Base-by-base conservation (phyloP, 2,888 invertebrate species). In the Xylophagus ater region DNA sequence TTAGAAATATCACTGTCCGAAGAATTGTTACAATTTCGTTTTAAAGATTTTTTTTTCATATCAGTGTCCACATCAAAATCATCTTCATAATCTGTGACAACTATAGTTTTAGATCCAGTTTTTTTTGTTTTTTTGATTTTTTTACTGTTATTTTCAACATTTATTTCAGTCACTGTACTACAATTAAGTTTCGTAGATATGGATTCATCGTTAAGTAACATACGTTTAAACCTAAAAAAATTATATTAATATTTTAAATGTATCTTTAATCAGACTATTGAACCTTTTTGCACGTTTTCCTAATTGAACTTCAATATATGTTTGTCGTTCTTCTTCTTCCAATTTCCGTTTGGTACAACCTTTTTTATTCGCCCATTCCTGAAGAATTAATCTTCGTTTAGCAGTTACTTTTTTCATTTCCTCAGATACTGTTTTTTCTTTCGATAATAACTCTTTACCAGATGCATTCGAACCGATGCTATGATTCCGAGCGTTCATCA, bases 401-500 rank as follows among this genome's bases (percentile, higher is more conserved):
- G 58, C 63, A 41, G 65, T 68, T 2, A 53, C 44, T 37, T 51
- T 59, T 47, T 58, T 65, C 7, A n/a, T 12, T 9, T 21, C 4
- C 15, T 45, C 59, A 63, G 47, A 61, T 58, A 37, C n/a, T n/a
- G 8, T 62, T 45, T 59, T 53, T 17, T 48, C 43, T 61, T 58
- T 13, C 10, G 13, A 39, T 48, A 13, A 60, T 32, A n/a, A n/a
- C n/a, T 69, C 69, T 60, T 73, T 75, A 0, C 78, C 78, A 7
- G 72, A 71, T 17, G 75, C 72, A 60, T 79, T 80, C 15, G 61
- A 59, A 3, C 79, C 79, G 44, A 79, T 70, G 33, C 68, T 67
- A 55, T 75, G 76, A 53, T 74, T 72, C 46, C 78, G 67, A 13
- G 74, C 73, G 47, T 73, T 74, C 80, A 80, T 80, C 65, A 80